These are phyloP conservation scores for Andrena camellia DNA, from an alignment of 2,888 invertebrate species.

Conservation along the genomic window DNA sequence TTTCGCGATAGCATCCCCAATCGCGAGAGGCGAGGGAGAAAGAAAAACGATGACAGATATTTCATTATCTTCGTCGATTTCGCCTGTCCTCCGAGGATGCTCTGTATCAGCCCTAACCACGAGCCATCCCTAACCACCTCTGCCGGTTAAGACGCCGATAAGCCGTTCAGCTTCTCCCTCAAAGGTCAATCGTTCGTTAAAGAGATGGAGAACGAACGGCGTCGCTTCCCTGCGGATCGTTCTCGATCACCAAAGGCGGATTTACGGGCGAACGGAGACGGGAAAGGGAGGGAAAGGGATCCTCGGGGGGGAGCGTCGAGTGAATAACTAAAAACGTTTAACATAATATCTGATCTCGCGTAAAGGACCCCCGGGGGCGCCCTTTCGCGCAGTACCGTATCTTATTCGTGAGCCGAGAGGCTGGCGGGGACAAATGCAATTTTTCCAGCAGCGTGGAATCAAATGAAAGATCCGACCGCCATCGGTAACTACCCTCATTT, in stretches of 20 bases:
- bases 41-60: conserved; percentile 47
- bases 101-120: conserved; percentile 36
- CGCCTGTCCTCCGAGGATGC: conserved; percentile 21
- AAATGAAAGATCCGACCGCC: conserved; percentile 76
- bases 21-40: not conserved
- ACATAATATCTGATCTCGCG: conserved; percentile 80
- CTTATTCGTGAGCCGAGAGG: conserved; percentile 70
- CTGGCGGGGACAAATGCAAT: conserved; percentile 77
- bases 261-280: conserved; percentile 22
- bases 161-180: conserved; percentile 55
- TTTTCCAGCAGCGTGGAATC: conserved; percentile 72
- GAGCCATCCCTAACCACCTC: not conserved
- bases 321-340: conserved; percentile 80
- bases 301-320: conserved; percentile 66
- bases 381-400: conserved; percentile 68
- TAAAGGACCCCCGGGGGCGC: conserved; percentile 70
- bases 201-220: conserved; percentile 51
- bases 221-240: conserved; percentile 61
- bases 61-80: conserved; percentile 55
- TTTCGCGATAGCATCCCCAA: conserved; percentile 23
- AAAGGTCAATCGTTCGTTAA: conserved; percentile 71
- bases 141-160: conserved; percentile 49
- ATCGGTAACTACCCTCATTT: conserved; percentile 75
- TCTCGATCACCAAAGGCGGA: conserved; percentile 71
- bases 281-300: not conserved